Base-by-base conservation (phyloP, 2,888 invertebrate genomes). In the Panorpa germanica region DNA sequence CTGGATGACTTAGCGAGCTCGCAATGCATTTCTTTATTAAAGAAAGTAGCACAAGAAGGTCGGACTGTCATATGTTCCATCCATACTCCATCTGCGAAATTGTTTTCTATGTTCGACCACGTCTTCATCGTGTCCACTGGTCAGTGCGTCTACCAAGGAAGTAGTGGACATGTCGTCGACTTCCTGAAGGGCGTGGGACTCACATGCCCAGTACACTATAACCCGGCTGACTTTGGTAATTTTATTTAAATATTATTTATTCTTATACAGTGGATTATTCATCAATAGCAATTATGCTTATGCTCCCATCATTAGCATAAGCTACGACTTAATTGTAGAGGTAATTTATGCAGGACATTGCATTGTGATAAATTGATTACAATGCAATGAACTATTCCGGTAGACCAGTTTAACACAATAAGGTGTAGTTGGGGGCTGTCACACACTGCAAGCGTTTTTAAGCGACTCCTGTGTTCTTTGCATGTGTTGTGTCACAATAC, bases 181-280 rank as follows among this genome's bases (percentile, higher is more conserved):
- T 93, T 80, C 51, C 58, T 93, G 31, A 59, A 68, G 8, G 63
- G 69, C 7, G 55, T 88, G 29, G 81, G 76, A 21, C 57, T 90
- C 20, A 66, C 75, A 16, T 95, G 95, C 47, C 95, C 95, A 0
- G 69, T 64, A 36, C 86, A 88, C 40, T 90, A 91, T 48, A 95
- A 93, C 53, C 95, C 95, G 1, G 91, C 93, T 4, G 95, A 95
- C 58, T 95, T 90, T 53, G 70, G 90, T 90, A 55, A 70, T 71
- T 58, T 28, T 31, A 24, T 11, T 25, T 7, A 10, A 20, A 11
- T 14, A 9, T 10, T 15, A 22, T 19, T 26, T 21, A 21, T 28
- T 25, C 7, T 31, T 20, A 13, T 13, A 31, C 34, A 25, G 17
- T 3, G 7, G 8, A 16, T 12, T 23, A 7, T 19, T 14, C 13